phyloP scores from a whole-genome alignment of 1,140 invertebrate species.

The Drosophila ananassae region DNA sequence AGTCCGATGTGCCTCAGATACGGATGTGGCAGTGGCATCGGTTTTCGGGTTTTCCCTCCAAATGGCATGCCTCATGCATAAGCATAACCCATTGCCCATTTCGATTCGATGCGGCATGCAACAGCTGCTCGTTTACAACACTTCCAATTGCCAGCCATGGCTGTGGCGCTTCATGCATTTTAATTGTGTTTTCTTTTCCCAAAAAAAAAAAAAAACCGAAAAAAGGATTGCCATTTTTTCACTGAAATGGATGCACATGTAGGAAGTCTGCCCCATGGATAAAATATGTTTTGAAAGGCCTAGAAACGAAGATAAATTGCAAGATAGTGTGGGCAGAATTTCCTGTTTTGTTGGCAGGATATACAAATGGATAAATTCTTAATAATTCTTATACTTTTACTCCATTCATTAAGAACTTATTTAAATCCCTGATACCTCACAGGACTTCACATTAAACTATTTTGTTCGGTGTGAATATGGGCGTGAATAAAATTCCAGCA shows the following conservation, averaged over 20 bases:
- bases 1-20: slow-evolving; percentile 1
- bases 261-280: not conserved
- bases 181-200: slow-evolving; percentile 47
- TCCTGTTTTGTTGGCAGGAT: no score
- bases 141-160: slow-evolving; percentile 29
- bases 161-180: slow-evolving; percentile 54
- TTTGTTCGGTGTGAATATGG: not conserved
- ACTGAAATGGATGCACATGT: slow-evolving; percentile 2
- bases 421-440: not conserved
- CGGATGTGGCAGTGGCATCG: not conserved
- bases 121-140: slow-evolving; percentile 71
- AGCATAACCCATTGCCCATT: slow-evolving; percentile 64
- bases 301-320: not conserved
- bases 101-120: slow-evolving; percentile 72
- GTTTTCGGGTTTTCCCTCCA: not conserved
- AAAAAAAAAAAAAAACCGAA: slow-evolving; percentile 4
- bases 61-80: slow-evolving; percentile 64
- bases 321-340: no score
- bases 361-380: no score
- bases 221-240: not conserved
- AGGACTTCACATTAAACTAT: not conserved
- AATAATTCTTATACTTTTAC: no score
- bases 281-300: not conserved
- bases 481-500: slow-evolving; percentile 14
- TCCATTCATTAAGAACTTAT: no score